Evolutionary conservation across 2,888 invertebrate species (phyloP).

Genomic region (Deilephila porcellus): DNA sequence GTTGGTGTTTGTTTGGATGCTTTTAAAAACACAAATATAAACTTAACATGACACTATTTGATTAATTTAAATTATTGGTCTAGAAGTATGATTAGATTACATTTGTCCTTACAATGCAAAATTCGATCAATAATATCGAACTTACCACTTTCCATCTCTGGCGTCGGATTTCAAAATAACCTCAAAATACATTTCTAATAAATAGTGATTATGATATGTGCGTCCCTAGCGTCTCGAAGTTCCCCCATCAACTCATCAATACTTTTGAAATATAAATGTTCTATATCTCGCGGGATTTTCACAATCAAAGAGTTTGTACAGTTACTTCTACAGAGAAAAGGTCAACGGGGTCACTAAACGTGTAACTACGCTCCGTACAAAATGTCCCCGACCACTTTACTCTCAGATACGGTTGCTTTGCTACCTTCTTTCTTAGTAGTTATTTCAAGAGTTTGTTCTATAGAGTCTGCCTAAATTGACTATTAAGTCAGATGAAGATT

Average conservation of each 20-base stretch:
- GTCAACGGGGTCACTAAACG: background rate
- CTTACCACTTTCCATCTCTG: background rate
- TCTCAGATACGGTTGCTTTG: no score
- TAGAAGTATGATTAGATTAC: no score
- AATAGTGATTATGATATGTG: background rate
- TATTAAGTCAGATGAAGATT: background rate
- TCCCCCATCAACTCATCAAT: conserved; percentile 15
- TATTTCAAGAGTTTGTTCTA: no score
- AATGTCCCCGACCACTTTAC: no score
- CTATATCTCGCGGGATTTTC: conserved; percentile 5
- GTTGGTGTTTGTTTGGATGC: background rate
- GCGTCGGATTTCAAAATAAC: background rate
- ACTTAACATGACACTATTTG: no score
- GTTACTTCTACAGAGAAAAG: background rate
- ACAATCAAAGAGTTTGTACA: conserved; percentile 9
- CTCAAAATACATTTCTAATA: background rate
- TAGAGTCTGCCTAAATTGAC: background rate
- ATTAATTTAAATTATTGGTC: no score
- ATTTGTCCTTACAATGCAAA: no score
- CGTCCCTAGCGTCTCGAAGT: background rate
- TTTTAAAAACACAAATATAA: no score
- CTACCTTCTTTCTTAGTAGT: no score
- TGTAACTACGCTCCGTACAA: background rate
- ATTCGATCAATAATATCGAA: no score
- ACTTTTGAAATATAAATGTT: conserved; percentile 23